These are phyloP conservation scores for Gymnocheta viridis DNA, from an alignment of 2,888 invertebrate genomes.

Conservation along the genomic window DNA sequence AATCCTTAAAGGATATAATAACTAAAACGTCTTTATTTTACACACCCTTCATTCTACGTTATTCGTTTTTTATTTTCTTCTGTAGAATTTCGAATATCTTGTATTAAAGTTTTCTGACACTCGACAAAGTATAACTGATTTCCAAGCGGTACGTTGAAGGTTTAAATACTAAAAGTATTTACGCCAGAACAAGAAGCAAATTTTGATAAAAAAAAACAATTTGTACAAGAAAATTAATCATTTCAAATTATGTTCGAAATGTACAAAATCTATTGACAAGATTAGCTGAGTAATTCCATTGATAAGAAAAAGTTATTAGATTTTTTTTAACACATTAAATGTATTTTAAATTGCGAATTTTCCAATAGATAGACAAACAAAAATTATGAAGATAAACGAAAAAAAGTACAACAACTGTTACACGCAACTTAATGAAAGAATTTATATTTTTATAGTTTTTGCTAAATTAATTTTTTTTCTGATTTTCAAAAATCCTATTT, in stretches of 20 bases:
- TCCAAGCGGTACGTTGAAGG: neutral
- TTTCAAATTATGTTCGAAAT: slow-evolving; percentile 13
- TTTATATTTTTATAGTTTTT: neutral
- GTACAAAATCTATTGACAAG: slow-evolving; percentile 19
- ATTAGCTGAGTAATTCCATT: slow-evolving; percentile 35
- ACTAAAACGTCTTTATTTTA: neutral
- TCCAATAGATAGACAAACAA: neutral
- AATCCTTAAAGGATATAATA: no score
- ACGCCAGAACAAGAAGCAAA: neutral
- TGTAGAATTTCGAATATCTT: neutral
- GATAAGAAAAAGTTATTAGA: slow-evolving; percentile 1
- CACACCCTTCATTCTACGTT: slow-evolving; percentile 42
- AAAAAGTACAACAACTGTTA: neutral
- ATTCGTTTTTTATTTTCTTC: neutral
- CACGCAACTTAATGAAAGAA: neutral
- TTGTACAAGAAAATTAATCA: slow-evolving; percentile 1
- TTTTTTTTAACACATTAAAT: neutral
- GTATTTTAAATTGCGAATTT: neutral
- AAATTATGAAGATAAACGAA: neutral
- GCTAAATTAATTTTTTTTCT: neutral
- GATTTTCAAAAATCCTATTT: neutral
- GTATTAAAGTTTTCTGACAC: neutral
- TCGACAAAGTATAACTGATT: slow-evolving; percentile 43
- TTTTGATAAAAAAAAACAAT: slow-evolving; percentile 10
- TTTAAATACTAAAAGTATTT: slow-evolving; percentile 51